phyloP scores from a whole-genome alignment of 2,797 vertebrate species.

The Leucoraja ocellata region DNA sequence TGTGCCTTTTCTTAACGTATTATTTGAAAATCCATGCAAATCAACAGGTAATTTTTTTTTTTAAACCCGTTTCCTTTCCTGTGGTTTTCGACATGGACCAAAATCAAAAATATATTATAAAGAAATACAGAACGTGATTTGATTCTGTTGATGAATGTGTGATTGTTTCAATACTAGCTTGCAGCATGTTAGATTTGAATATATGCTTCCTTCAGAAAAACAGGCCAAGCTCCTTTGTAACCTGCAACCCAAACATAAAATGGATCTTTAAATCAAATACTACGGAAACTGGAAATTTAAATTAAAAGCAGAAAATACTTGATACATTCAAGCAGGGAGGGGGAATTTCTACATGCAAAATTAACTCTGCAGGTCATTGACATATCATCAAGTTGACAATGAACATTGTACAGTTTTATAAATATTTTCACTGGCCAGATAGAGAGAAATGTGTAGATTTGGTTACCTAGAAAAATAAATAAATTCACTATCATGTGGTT shows the following conservation, averaged over 20 bases:
- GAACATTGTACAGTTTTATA: background rate
- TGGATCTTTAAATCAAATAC: background rate
- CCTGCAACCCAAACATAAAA: background rate
- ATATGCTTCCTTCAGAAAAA: constrained; percentile 1
- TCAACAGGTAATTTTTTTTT: constrained; percentile 47
- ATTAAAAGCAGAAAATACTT: background rate
- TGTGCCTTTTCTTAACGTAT: constrained; percentile 44
- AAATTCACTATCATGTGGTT: background rate
- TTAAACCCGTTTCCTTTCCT: constrained; percentile 48
- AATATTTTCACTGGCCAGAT: background rate
- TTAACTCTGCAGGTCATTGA: background rate
- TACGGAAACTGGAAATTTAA: background rate
- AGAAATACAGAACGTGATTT: constrained; percentile 26
- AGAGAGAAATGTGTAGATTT: background rate
- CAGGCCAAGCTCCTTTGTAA: background rate
- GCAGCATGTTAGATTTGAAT: constrained; percentile 4
- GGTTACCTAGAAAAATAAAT: background rate
- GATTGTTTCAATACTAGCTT: background rate
- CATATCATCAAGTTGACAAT: background rate
- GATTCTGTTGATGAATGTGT: background rate
- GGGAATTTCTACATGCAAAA: background rate
- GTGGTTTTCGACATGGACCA: constrained; percentile 52
- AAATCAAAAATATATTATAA: constrained; percentile 47
- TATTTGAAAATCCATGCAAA: constrained; percentile 46
- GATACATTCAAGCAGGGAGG: background rate